phyloP scores from a whole-genome alignment of 2,797 vertebrate species.

The Chrosomus eos region DNA sequence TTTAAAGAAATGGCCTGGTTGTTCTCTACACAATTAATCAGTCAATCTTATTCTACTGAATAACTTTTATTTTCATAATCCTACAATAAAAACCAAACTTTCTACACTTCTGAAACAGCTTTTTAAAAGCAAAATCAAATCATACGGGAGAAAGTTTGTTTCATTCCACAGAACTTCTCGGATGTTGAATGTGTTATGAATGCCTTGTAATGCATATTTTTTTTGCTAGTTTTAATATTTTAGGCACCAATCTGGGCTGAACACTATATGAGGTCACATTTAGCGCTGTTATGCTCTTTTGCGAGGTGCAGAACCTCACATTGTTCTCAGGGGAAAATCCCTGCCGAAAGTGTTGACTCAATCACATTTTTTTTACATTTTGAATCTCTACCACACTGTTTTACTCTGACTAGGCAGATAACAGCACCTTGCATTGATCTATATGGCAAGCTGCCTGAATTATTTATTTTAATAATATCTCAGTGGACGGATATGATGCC shows the following conservation, averaged over 20 bases:
- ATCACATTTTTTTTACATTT: background rate
- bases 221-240: background rate
- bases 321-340: constrained; percentile 3
- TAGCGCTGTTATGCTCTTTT: background rate
- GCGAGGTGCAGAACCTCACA: background rate
- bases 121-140: background rate
- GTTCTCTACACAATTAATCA: background rate
- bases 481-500: background rate
- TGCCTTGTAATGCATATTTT: background rate
- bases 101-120: background rate
- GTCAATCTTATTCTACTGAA: background rate
- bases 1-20: background rate
- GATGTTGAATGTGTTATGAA: background rate
- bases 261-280: background rate
- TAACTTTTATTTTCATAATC: background rate
- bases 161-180: too few relatives aligned
- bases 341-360: constrained; percentile 24
- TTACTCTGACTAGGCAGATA: constrained; percentile 42
- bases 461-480: constrained; percentile 22
- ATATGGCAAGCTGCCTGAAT: constrained; percentile 4
- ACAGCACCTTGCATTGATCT: constrained; percentile 12
- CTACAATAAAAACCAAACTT: background rate
- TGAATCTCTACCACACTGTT: constrained; percentile 19
- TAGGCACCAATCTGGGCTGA: background rate
- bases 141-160: background rate